These are phyloP conservation scores for Acropternis orthonyx DNA, from an alignment of 2,797 vertebrate genomes.

Conservation along the genomic window DNA sequence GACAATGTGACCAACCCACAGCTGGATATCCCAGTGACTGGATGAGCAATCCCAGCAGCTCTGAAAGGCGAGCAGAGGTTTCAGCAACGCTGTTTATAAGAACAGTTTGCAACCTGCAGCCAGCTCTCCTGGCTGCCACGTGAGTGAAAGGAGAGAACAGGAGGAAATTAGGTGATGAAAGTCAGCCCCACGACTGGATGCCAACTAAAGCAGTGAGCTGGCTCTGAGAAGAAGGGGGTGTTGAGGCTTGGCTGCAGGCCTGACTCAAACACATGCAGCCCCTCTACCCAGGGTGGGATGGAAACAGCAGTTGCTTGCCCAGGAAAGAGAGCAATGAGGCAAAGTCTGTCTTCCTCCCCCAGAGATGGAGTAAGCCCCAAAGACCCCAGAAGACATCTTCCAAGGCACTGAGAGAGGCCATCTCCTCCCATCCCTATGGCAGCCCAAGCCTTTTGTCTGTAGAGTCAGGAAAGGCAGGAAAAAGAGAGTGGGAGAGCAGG, in stretches of 20 bases:
- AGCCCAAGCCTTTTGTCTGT: not conserved
- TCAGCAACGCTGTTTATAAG: slow-evolving; percentile 29
- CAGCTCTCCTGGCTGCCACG: slow-evolving; percentile 54
- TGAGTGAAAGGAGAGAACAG: slow-evolving; percentile 62
- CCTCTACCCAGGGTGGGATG: slow-evolving; percentile 3
- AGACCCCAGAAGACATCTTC: not conserved
- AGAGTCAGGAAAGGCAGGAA: not conserved
- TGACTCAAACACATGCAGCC: not conserved
- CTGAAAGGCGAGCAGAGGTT: slow-evolving; percentile 10
- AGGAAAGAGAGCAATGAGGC: not conserved
- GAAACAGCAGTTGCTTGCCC: slow-evolving; percentile 48
- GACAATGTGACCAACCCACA: not conserved
- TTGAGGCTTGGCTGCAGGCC: slow-evolving; percentile 30
- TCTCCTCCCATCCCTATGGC: not conserved
- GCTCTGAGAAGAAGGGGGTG: slow-evolving; percentile 33
- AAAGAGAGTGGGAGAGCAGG: not conserved
- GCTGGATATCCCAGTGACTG: not conserved
- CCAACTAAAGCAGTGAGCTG: slow-evolving; percentile 64
- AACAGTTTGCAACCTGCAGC: slow-evolving; percentile 52
- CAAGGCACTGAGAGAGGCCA: not conserved
- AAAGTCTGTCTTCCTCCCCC: not conserved
- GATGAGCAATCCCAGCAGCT: not conserved
- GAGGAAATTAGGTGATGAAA: slow-evolving; percentile 70
- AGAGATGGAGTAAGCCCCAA: not conserved
- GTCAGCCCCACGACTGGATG: slow-evolving; percentile 52